phyloP scores from a whole-genome alignment of 2,113 vertebrate genomes.

The Emydocephalus ijimae region DNA sequence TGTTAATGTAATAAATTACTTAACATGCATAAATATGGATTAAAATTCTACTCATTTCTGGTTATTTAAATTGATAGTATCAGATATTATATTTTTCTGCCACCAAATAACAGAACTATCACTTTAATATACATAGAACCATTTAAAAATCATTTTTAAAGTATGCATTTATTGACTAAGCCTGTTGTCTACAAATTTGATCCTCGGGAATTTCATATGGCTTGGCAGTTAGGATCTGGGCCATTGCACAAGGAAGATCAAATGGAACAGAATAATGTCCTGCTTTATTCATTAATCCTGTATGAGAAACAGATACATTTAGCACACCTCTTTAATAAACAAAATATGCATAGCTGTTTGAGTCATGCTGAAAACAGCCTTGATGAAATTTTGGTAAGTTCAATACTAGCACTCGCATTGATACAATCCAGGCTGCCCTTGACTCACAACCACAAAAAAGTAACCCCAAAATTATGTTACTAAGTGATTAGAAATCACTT shows the following conservation, averaged over 20 bases:
- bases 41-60: background rate
- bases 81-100: background rate
- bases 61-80: background rate
- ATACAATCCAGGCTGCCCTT: background rate
- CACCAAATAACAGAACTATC: background rate
- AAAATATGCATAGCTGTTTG: background rate
- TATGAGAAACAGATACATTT: background rate
- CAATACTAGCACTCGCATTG: background rate
- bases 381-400: background rate
- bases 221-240: background rate
- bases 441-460: background rate
- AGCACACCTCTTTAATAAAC: background rate
- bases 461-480: background rate
- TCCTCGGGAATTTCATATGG: background rate
- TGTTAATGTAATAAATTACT: conserved; percentile 3
- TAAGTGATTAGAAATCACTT: background rate
- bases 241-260: background rate
- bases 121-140: conserved; percentile 14
- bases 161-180: background rate
- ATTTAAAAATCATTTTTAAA: background rate
- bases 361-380: background rate
- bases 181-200: background rate
- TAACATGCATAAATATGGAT: background rate
- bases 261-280: background rate
- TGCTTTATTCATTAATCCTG: background rate